phyloP scores from a whole-genome alignment of 1,140 invertebrate genomes.

The Micrasema longulum region DNA sequence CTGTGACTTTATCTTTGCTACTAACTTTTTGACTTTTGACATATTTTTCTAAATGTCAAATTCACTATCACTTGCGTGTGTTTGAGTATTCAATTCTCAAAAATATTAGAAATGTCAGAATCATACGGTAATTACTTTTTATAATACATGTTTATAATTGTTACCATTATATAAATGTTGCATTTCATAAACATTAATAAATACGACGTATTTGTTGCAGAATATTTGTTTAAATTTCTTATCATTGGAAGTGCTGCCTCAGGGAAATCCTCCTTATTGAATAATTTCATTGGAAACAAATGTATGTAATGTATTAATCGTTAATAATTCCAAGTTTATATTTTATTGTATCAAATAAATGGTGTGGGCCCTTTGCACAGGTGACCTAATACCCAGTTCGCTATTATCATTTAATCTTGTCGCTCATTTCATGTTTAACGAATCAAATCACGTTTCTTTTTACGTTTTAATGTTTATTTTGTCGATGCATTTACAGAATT shows the following conservation, averaged over 20 bases:
- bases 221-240: conserved; percentile 88
- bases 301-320: conserved; percentile 71
- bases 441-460: no score
- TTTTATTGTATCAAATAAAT: no score
- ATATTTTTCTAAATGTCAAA: conserved; percentile 33
- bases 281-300: conserved; percentile 93
- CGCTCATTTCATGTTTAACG: no score
- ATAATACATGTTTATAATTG: not conserved
- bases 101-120: conserved; percentile 42
- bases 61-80: conserved; percentile 11
- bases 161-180: conserved; percentile 22
- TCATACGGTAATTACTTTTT: conserved; percentile 43
- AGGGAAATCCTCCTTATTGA: conserved; percentile 89
- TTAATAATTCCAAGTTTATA: not conserved
- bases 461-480: no score
- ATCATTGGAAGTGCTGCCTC: conserved; percentile 87
- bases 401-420: no score
- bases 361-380: no score
- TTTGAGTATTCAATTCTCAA: not conserved
- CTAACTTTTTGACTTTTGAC: conserved; percentile 21
- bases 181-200: not conserved
- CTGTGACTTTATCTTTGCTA: not conserved
- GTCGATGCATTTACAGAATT: no score
- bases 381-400: no score
- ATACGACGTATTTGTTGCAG: conserved; percentile 64